Evolutionary conservation across 2,797 vertebrate genomes (phyloP).

Genomic region (Varecia variegata): DNA sequence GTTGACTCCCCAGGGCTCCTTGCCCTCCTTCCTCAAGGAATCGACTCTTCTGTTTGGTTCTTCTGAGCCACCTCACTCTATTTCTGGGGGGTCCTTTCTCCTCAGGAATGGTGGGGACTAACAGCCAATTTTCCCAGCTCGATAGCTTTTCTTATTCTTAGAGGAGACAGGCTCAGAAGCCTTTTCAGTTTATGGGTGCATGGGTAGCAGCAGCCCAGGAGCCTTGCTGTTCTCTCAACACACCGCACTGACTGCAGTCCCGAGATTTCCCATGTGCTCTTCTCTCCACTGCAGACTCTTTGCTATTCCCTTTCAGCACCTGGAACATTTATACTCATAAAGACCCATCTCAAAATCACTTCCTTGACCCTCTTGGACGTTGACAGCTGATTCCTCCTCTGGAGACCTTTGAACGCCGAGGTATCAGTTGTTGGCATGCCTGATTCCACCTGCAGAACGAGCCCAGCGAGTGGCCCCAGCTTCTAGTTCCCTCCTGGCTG

Average conservation of each 20-base stretch:
- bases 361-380: not conserved
- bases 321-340: not conserved
- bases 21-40: not conserved
- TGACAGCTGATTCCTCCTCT: not conserved
- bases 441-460: not conserved
- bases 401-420: not conserved
- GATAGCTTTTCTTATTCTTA: not conserved
- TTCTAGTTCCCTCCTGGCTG: not conserved
- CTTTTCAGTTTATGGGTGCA: not conserved
- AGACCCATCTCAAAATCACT: not conserved
- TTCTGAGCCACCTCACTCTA: not conserved
- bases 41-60: not conserved
- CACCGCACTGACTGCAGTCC: rapidly evolving
- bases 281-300: not conserved
- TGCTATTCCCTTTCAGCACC: not conserved
- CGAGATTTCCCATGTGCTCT: not conserved
- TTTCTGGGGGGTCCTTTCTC: not conserved
- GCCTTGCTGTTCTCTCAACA: not conserved
- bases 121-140: not conserved
- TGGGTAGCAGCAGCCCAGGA: not conserved
- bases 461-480: not conserved
- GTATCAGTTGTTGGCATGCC: not conserved
- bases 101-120: not conserved
- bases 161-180: not conserved
- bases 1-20: not conserved